These are phyloP conservation scores for Takifugu ocellatus DNA, from an alignment of 2,797 vertebrate genomes.

Conservation along the genomic window DNA sequence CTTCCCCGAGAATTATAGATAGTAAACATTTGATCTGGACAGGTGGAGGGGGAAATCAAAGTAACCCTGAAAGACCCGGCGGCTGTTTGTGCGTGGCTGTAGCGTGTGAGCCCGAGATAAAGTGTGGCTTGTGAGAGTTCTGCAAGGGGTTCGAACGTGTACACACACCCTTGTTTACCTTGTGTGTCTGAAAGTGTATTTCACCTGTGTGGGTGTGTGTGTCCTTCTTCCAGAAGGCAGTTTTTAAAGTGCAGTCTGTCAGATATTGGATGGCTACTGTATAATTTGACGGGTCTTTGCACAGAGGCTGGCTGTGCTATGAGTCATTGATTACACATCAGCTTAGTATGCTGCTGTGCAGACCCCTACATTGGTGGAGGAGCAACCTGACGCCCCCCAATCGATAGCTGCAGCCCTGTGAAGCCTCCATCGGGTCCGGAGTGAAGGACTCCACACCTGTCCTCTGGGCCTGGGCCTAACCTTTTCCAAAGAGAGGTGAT, in stretches of 20 bases:
- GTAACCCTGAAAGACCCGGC: conserved; percentile 50
- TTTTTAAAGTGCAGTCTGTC: conserved; percentile 69
- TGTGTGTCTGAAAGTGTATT: conserved; percentile 31
- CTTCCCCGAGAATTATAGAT: conserved; percentile 47
- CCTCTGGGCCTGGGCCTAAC: conserved; percentile 73
- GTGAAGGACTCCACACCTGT: conserved; percentile 68
- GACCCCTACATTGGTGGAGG: conserved; percentile 74
- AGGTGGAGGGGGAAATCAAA: conserved; percentile 53
- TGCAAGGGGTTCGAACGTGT: conserved; percentile 32
- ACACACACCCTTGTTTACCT: conserved; percentile 33
- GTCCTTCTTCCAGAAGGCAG: conserved; percentile 58
- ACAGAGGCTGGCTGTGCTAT: conserved; percentile 72
- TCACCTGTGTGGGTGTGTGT: conserved; percentile 48
- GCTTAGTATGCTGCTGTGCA: conserved; percentile 81
- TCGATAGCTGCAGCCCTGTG: conserved; percentile 76
- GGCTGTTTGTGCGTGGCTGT: conserved; percentile 34
- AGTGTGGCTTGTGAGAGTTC: conserved; percentile 26
- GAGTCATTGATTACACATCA: conserved; percentile 84
- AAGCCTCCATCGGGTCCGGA: conserved; percentile 69
- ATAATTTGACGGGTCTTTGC: conserved; percentile 76
- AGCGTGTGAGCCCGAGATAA: conserved; percentile 2
- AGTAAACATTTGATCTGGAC: conserved; percentile 66
- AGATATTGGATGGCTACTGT: conserved; percentile 70
- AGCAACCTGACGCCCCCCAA: conserved; percentile 78
- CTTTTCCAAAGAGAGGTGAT: conserved; percentile 80